Evolutionary conservation across 1,140 invertebrate genomes (phyloP), one percentile per base, ranked within the genome.

Genomic region (Zaprionus inermis): DNA sequence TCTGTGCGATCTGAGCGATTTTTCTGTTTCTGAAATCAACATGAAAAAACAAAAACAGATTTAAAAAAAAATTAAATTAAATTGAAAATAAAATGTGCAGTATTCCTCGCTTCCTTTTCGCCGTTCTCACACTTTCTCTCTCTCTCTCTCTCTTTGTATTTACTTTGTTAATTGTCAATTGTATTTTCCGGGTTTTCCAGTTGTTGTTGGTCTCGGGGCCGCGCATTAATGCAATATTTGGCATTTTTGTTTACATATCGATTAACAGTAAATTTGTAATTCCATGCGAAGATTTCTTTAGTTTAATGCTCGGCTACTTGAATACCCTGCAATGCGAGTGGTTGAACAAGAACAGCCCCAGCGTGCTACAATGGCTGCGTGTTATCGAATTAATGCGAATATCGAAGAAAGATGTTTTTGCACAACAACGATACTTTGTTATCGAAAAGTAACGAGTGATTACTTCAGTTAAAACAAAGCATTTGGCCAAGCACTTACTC

Each of bases 111-210:
- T 32, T 6, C 5, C 30, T 32, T 6, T 32, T 5, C 5, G 3
- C 6, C 14, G 0, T 5, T 16, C n/a, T 2, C 38, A 6, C n/a
- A 16, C 2, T 16, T 12, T 38, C 14, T 38, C 38, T n/a, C 14
- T n/a, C 38, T 41, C 41, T 24, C 46, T n/a, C 2, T 34, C 55
- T 56, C 32, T 11, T 12, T 60, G 61, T 69, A 56, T 69, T 69
- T 73, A 69, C 41, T 73, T 61, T 38, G 22, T 69, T 73, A 69
- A 73, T 73, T 73, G 38, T 51, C 18, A 59, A 57, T 52, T 56
- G 44, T 34, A 46, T 68, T 59, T 59, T 55, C 14, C 11, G 11
- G 38, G 22, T 22, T 69, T 34, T n/a, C n/a, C 28, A 22, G 14
- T 41, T 41, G 38, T 9, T 44, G 38, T 16, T 44, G 18, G 3